Evolutionary conservation across 2,113 vertebrate genomes (phyloP).

Genomic region (Romanogobio albipinnatus): DNA sequence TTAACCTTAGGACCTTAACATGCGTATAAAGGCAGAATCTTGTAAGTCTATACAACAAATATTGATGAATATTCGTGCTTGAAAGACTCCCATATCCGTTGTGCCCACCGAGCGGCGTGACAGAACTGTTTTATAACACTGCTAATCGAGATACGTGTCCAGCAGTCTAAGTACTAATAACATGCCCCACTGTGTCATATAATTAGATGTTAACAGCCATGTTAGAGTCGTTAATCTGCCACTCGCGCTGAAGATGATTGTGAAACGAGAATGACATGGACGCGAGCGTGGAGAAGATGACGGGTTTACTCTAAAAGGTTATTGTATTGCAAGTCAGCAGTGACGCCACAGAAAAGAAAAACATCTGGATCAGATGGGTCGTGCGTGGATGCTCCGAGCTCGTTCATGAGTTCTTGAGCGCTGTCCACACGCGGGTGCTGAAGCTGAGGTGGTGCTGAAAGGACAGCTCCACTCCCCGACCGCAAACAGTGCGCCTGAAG

Average conservation of each 20-base stretch:
- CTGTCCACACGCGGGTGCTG: slow-evolving; percentile 70
- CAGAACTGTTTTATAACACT: background rate
- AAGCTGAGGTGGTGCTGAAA: slow-evolving; percentile 75
- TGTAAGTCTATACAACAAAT: background rate
- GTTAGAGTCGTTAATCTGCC: slow-evolving; percentile 34
- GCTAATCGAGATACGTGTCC: slow-evolving; percentile 33
- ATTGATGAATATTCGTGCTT: background rate
- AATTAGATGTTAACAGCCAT: slow-evolving; percentile 40
- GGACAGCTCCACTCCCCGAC: slow-evolving; percentile 72
- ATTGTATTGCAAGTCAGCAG: slow-evolving; percentile 10
- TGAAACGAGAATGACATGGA: slow-evolving; percentile 2
- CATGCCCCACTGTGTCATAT: slow-evolving; percentile 37
- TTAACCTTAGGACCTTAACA: background rate
- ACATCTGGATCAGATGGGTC: background rate
- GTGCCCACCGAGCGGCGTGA: background rate
- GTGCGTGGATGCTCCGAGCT: background rate
- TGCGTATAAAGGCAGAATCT: background rate
- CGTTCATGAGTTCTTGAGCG: slow-evolving; percentile 59
- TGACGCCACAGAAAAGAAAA: background rate
- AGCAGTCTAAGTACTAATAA: slow-evolving; percentile 33
- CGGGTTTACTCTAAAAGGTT: background rate
- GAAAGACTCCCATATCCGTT: background rate
- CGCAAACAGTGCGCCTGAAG: slow-evolving; percentile 9
- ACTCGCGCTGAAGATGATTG: slow-evolving; percentile 7
- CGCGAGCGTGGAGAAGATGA: background rate